Conservation (phyloP, 1,140 invertebrate genomes). For the Cydia fagiglandana region DNA sequence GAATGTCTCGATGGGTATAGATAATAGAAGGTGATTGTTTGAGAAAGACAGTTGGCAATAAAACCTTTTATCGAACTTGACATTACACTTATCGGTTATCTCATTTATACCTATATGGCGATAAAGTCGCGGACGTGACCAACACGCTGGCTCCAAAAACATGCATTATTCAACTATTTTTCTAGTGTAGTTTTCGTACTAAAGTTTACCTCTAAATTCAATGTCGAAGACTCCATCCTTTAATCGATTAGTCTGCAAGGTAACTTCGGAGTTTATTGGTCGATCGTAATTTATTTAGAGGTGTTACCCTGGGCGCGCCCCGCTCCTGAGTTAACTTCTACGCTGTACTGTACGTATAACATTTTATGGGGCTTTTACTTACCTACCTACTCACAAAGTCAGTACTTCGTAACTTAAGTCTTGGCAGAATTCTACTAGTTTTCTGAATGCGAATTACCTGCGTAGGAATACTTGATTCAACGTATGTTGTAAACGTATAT, state of each 20-base stretch:
- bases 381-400: not conserved
- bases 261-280: constrained; percentile 29
- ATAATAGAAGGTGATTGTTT: too few species aligned
- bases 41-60: too few species aligned
- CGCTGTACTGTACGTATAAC: constrained; percentile 14
- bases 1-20: too few species aligned
- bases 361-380: constrained; percentile 2
- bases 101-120: too few species aligned
- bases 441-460: not conserved
- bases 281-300: constrained; percentile 27
- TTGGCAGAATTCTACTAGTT: not conserved
- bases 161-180: not conserved
- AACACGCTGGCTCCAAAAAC: not conserved
- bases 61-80: too few species aligned
- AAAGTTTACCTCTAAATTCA: constrained; percentile 1
- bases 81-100: too few species aligned
- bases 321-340: constrained; percentile 23
- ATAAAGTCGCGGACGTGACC: too few species aligned
- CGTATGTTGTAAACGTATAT: not conserved
- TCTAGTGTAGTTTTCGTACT: not conserved
- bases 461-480: not conserved
- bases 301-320: constrained; percentile 1
- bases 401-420: not conserved
- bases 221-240: constrained; percentile 7
- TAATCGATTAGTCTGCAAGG: constrained; percentile 25